A percentile compares a stretch with the other conserved stretches of the same genome.
phyloP scores from a whole-genome alignment of 2,797 vertebrate genomes.

The Chrysocyon brachyurus region DNA sequence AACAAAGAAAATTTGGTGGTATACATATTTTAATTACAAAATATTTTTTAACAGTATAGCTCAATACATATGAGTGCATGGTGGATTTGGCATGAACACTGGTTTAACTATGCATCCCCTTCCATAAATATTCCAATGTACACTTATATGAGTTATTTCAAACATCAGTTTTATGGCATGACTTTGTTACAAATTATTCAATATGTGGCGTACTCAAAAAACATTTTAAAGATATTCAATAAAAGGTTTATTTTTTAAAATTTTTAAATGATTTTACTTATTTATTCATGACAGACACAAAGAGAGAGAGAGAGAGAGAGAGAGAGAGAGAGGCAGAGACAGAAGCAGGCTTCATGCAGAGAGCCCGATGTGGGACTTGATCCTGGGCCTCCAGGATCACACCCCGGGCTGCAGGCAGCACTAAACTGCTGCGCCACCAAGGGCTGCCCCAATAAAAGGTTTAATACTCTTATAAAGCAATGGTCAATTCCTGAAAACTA shows the following conservation, averaged over 20 bases:
- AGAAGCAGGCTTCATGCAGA: too few species aligned
- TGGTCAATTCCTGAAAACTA: slow-evolving; percentile 44
- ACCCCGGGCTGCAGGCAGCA: too few species aligned
- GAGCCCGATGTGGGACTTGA: too few species aligned
- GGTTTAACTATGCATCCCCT: not conserved
- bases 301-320: too few species aligned
- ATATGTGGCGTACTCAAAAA: not conserved
- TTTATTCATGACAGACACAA: too few species aligned
- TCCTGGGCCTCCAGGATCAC: too few species aligned
- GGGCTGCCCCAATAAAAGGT: not conserved
- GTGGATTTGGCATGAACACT: not conserved
- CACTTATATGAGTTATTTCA: slow-evolving; percentile 1
- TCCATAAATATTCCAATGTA: slow-evolving; percentile 39
- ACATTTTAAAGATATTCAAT: slow-evolving; percentile 18
- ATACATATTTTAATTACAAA: slow-evolving; percentile 23
- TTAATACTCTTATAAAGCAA: slow-evolving; percentile 38
- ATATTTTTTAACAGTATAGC: slow-evolving; percentile 20
- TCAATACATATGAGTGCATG: not conserved
- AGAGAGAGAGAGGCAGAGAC: too few species aligned
- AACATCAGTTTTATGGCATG: not conserved
- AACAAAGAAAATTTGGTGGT: slow-evolving; percentile 23
- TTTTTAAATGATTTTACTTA: too few species aligned
- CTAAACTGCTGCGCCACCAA: too few species aligned
- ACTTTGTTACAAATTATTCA: slow-evolving; percentile 33
- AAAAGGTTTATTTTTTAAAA: not conserved